Base-by-base conservation (phyloP, 2,113 vertebrate species). In the Myotis davidii region DNA sequence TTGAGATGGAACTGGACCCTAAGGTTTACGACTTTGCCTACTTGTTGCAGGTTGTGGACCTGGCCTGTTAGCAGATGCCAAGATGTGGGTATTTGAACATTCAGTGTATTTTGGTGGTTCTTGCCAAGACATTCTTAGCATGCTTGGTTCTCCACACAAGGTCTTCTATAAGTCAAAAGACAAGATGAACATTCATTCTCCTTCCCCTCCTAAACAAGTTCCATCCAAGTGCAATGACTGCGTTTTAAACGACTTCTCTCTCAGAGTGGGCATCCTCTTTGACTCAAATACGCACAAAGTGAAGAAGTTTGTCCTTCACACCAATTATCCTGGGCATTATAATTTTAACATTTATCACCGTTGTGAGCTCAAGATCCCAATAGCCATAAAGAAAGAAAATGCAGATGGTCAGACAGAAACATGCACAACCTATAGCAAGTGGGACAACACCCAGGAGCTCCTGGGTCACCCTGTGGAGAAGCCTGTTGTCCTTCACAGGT, bases 161-260 rank as follows among this genome's bases (percentile, higher is more conserved):
- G 98, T 99, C 98, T 99, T 99, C 98, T 99, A 99, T 98, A 99
- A 99, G 97, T 99, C 99, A 0, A 99, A 99, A 97, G 99, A 99
- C 97, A 99, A 99, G 99, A 99, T 99, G 99, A 99, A 99, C 98
- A 99, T 99, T 97, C 99, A 99, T 97, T 99, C 99, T 39, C 99
- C 99, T 76, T 99, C 99, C 0, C 99, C 99, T 95, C 99, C 99
- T 98, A 99, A 99, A 97, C 99, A 99, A 98, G 99, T 99, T 95
- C 99, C 99, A 59, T 99, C 99, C 8, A 99, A 99, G 98, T 99
- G 99, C 98, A 99, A 99, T 94, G 99, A 99, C 99, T 99, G 99
- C 99, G 99, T 99, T 98, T 99, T 99, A 98, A 99, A 99, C 98
- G 99, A 99, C 97, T 99, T 99, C 98, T 99, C 99, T 29, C 99